These are phyloP conservation scores for Amphimallon solstitiale DNA, from an alignment of 2,888 invertebrate species.

Conservation along the genomic window DNA sequence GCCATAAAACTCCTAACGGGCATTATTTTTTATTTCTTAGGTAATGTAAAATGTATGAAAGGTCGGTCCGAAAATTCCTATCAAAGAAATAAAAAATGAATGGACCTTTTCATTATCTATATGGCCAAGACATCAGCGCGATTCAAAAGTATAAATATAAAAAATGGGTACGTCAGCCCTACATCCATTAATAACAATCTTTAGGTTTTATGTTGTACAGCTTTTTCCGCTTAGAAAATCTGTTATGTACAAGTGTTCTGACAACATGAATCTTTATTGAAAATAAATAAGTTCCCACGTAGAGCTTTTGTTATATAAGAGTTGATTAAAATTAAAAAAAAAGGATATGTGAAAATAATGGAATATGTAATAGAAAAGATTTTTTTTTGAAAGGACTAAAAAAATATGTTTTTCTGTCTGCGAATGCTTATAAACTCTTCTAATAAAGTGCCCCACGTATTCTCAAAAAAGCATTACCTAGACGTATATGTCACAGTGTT, in stretches of 20 bases:
- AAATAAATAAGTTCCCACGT: no score
- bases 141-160: constrained; percentile 7
- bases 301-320: no score
- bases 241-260: not conserved
- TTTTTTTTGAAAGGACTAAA: no score
- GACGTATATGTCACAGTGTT: no score
- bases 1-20: constrained; percentile 10
- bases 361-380: no score
- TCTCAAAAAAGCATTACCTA: no score
- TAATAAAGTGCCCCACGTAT: no score
- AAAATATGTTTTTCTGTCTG: no score
- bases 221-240: not conserved
- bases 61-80: constrained; percentile 18
- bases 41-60: constrained; percentile 30
- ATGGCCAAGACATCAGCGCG: not conserved
- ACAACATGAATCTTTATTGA: not conserved
- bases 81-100: constrained; percentile 17
- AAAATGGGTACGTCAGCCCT: not conserved
- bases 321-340: no score
- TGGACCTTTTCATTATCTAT: constrained; percentile 25
- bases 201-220: constrained; percentile 1
- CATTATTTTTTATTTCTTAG: constrained; percentile 25
- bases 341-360: no score
- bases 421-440: no score
- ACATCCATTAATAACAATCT: constrained; percentile 19